Evolutionary conservation across 2,797 vertebrate genomes (phyloP), one percentile per base, ranked within the genome.

Genomic region (Gadopsis bispinosus): DNA sequence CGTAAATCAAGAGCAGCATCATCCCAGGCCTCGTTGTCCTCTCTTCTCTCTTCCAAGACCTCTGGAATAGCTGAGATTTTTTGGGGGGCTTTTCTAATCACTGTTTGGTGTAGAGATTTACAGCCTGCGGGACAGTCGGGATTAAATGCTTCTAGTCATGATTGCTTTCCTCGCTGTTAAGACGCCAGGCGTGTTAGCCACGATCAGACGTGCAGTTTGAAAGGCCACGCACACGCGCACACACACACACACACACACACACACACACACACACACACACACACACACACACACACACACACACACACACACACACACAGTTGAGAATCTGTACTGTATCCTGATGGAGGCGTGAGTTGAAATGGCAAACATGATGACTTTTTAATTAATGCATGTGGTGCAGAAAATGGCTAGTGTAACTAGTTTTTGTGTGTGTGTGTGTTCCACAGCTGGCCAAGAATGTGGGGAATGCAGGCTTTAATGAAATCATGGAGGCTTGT

Each of bases 401-500:
- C 47, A 71, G 61, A 55, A 81, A 72, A 81, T 66, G 43, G 17
- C 26, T n/a, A 1, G 31, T 67, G 1, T 75, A 68, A 77, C 59
- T 20, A 31, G 33, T 71, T 80, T 72, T 64, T 80, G 58, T 70
- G 22, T 73, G 19, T 77, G 20, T 87, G 80, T 80, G 73, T 81
- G 50, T 45, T 92, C 91, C 86, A 84, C 95, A 99, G 98, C 97
- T 99, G 94, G 98, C 97, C 94, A 99, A 99, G 95, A 99, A 99
- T 92, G 97, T 99, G 85, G 98, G 98, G 90, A 99, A 99, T 89
- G 96, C 97, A 47, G 96, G 96, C 73, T 99, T 99, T 93, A 99
- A 99, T 93, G 98, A 99, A 92, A 97, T 99, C 81, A 99, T 99
- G 98, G 98, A 99, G 92, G 96, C 95, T 80, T 96, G 96, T 89